Percentiles rank a stretch among this genome's conserved stretches.
Evolutionary conservation across 2,797 vertebrate species (phyloP).

Genomic region (Pantherophis vulpinus): DNA sequence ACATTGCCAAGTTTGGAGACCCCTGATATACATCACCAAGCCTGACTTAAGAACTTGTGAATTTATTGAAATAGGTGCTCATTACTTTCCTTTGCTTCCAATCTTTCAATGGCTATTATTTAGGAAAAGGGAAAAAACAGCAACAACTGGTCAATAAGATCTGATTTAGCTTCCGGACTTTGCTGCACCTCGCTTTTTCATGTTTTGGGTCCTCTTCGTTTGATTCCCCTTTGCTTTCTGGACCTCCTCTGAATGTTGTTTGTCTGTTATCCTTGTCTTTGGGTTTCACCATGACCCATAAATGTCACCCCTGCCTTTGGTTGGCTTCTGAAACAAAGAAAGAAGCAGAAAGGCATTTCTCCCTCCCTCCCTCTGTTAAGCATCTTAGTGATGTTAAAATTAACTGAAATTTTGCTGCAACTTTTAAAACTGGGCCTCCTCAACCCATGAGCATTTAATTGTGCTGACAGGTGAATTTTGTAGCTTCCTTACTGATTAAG

Average conservation of each 20-base stretch:
- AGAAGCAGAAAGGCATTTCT: neutral
- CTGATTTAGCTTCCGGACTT: neutral
- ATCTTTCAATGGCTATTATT: neutral
- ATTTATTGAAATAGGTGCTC: neutral
- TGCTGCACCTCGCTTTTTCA: neutral
- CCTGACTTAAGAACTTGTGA: neutral
- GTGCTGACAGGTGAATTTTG: constrained; percentile 17
- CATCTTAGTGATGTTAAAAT: neutral
- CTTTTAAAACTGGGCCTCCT: neutral
- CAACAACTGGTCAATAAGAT: neutral
- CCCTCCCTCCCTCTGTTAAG: neutral
- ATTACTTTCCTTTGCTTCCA: neutral
- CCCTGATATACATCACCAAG: neutral
- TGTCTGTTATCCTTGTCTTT: neutral
- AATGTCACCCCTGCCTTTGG: neutral
- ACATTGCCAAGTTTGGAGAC: neutral
- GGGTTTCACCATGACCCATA: neutral
- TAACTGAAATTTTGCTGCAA: neutral
- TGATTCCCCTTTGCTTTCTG: neutral
- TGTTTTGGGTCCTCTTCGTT: neutral
- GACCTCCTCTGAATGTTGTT: neutral
- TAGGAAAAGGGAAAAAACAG: neutral
- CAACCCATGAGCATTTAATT: neutral
- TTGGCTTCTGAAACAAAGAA: neutral
- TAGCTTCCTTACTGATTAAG: constrained; percentile 18